Evolutionary conservation across 2,113 vertebrate genomes (phyloP).

Genomic region (Actinemys pallida): DNA sequence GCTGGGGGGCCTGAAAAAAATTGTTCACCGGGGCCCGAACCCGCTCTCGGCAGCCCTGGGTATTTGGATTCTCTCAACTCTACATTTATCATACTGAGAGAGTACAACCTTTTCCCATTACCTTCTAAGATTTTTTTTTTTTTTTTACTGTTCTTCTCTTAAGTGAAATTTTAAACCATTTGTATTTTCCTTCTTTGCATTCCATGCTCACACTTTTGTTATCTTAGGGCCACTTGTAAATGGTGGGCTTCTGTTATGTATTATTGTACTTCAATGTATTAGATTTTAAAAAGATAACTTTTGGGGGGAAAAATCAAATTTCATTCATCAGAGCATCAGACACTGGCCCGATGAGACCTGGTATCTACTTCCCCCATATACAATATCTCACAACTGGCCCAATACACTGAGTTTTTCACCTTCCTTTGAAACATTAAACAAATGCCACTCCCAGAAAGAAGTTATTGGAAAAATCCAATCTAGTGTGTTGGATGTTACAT

Average conservation of each 20-base stretch:
- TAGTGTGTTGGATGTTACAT: neutral
- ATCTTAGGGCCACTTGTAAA: neutral
- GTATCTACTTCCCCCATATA: neutral
- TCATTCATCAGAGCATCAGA: neutral
- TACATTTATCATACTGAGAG: neutral
- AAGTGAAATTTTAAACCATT: neutral
- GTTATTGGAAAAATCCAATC: neutral
- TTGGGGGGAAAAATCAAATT: neutral
- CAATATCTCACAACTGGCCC: neutral
- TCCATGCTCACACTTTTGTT: neutral
- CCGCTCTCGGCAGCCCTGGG: too few species aligned
- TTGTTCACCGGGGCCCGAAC: too few species aligned
- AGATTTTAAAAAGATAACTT: accelerated
- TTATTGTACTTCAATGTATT: neutral
- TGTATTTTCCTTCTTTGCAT: neutral
- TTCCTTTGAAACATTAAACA: neutral
- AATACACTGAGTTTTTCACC: neutral
- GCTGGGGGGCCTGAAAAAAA: too few species aligned
- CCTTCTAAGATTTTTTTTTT: too few species aligned
- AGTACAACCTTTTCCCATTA: neutral
- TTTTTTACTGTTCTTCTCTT: neutral
- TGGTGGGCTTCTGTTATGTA: neutral
- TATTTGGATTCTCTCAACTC: neutral
- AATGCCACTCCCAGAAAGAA: neutral
- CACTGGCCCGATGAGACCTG: neutral